Base-by-base conservation (phyloP, 2,888 invertebrate genomes). In the Penaeus monodon region DNA sequence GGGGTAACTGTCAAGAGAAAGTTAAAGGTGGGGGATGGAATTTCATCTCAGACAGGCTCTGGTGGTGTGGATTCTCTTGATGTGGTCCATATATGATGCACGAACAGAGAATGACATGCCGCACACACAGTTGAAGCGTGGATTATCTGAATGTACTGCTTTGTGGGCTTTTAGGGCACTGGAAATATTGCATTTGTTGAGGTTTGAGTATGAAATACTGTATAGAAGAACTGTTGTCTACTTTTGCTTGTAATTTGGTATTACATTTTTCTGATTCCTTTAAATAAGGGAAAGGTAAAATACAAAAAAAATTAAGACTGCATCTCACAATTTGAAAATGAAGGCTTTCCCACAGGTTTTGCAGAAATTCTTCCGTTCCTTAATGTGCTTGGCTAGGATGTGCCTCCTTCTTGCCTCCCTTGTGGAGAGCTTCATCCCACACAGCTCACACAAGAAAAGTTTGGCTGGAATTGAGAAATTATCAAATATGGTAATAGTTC, bases 271-370 rank as follows among this genome's bases (percentile, higher is more conserved):
- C 57, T 57, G 4, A 57, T 57, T 57, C 57, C 57, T 57, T 57
- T 17, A 57, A 57, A 57, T 57, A 57, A 57, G 57, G 57, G 57
- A 57, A 17, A 44, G 20, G 3, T n/a, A 29, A 22, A 44, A 64
- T n/a, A 63, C 1, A 22, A 76, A 65, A 76, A 20, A 57, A 79
- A 29, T n/a, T 6, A 29, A 22, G 29, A 65, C 24, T 0, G 57
- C 14, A 14, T 68, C 86, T 86, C 33, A 86, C 86, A 86, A 86
- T 38, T 86, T 86, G 65, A 86, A 86, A 14, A 86, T 70, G 66
- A 86, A 86, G 20, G 76, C 68, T 27, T 86, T 86, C 29, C 86
- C 86, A 70, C 86, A 86, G 20, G 68, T 65, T n/a, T 63, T 64
- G 76, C 86, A 86, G 38, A 80, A 27, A 57, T 86, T 66, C 33